Evolutionary conservation across 2,797 vertebrate genomes (phyloP).

Genomic region (Margarornis squamiger): DNA sequence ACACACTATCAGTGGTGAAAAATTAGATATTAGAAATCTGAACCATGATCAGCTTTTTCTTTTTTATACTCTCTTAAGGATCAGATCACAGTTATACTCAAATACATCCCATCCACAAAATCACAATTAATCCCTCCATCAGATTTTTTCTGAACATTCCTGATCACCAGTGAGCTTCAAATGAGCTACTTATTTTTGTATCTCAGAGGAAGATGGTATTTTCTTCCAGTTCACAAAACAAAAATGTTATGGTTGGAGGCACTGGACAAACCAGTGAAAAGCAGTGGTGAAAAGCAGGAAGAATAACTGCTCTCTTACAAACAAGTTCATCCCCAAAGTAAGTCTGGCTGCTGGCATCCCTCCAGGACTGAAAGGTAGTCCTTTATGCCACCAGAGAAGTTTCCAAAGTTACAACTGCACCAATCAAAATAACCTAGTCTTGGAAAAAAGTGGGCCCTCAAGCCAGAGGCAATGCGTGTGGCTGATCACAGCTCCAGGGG

Average conservation of each 20-base stretch:
- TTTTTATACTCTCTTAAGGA: neutral
- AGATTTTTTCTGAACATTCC: slow-evolving; percentile 1
- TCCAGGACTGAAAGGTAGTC: neutral
- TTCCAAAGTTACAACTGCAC: neutral
- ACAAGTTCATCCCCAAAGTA: neutral
- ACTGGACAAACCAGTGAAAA: neutral
- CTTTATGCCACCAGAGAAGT: neutral
- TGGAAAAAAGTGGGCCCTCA: neutral
- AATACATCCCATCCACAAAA: neutral
- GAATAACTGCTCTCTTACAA: neutral
- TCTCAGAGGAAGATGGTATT: neutral
- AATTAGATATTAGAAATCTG: neutral
- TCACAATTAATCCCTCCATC: neutral
- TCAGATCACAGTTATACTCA: neutral
- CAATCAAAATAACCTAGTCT: neutral
- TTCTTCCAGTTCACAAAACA: neutral
- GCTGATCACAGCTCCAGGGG: neutral
- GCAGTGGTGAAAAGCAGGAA: neutral
- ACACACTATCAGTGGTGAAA: neutral
- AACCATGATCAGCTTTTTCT: neutral
- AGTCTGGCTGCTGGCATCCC: neutral
- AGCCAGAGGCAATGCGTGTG: neutral
- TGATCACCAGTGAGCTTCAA: neutral
- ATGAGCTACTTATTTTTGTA: neutral
- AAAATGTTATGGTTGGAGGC: neutral